Evolutionary conservation across 2,888 invertebrate genomes (phyloP).

Genomic region (Phaonia tiefii): DNA sequence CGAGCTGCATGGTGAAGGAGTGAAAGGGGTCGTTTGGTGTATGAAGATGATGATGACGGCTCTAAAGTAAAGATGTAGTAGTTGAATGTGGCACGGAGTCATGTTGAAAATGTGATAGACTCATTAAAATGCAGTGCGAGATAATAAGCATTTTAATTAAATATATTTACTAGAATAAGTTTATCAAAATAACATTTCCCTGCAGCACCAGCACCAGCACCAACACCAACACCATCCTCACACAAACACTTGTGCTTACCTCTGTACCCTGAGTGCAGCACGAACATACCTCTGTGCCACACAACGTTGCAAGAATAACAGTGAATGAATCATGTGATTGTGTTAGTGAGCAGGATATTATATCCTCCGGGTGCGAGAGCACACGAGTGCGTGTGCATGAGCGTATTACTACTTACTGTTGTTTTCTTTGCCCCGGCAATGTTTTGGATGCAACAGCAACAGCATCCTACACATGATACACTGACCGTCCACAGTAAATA

Average conservation of each 20-base stretch:
- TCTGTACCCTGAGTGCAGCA: neutral
- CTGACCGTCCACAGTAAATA: slow-evolving; percentile 2
- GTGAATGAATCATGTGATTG: slow-evolving; percentile 1
- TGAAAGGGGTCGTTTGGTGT: neutral
- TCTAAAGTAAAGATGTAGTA: slow-evolving; percentile 33
- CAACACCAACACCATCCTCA: neutral
- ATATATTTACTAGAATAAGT: slow-evolving; percentile 79
- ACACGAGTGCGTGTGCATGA: neutral
- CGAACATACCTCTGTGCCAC: neutral
- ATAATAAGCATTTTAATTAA: slow-evolving; percentile 73
- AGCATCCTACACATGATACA: neutral
- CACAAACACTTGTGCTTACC: neutral
- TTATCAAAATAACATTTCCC: slow-evolving; percentile 75
- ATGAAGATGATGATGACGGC: slow-evolving; percentile 6
- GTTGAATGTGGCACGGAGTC: slow-evolving; percentile 42
- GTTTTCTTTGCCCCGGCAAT: neutral
- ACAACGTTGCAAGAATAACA: slow-evolving; percentile 10
- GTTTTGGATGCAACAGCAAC: slow-evolving; percentile 10
- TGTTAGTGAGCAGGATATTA: slow-evolving; percentile 26
- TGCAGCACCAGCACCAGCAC: neutral
- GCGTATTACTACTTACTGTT: neutral
- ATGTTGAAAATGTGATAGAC: slow-evolving; percentile 68
- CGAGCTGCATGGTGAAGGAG: neutral
- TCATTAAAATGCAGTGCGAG: slow-evolving; percentile 74
- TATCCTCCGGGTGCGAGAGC: slow-evolving; percentile 14